Conservation (phyloP, 2,113 vertebrate species). For the Scomber scombrus region DNA sequence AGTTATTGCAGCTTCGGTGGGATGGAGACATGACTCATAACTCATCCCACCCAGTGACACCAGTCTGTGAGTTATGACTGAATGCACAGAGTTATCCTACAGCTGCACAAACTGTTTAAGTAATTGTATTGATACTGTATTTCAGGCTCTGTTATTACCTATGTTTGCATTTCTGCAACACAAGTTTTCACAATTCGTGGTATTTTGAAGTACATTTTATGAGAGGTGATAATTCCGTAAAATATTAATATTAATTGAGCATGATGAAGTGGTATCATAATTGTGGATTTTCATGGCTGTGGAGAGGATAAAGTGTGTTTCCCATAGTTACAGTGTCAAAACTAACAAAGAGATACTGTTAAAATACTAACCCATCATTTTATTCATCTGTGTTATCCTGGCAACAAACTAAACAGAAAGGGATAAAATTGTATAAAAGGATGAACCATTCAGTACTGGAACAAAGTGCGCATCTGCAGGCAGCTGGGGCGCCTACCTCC, state of each 20-base stretch:
- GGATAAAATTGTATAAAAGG: constrained; percentile 4
- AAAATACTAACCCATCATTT: background rate
- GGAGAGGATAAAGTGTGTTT: background rate
- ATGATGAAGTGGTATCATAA: background rate
- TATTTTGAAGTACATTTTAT: background rate
- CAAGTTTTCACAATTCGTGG: background rate
- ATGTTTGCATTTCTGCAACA: background rate
- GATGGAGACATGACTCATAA: constrained; percentile 30
- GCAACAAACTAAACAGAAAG: background rate
- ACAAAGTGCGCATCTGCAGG: constrained; percentile 47
- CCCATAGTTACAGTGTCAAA: background rate
- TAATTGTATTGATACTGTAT: background rate
- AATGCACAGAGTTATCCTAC: background rate
- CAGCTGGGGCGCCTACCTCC: background rate
- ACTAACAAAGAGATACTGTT: background rate
- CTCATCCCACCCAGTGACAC: constrained; percentile 37
- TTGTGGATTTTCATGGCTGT: background rate
- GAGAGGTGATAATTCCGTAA: background rate
- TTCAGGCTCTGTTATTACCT: background rate
- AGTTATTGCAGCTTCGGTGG: constrained; percentile 41
- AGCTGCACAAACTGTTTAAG: constrained; percentile 10
- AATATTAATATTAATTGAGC: background rate
- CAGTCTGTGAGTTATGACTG: constrained; percentile 41
- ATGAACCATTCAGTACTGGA: constrained; percentile 29
- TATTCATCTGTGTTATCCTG: background rate